Base-by-base conservation (phyloP, 1,140 invertebrate genomes). In the Rhopalosiphum padi region DNA sequence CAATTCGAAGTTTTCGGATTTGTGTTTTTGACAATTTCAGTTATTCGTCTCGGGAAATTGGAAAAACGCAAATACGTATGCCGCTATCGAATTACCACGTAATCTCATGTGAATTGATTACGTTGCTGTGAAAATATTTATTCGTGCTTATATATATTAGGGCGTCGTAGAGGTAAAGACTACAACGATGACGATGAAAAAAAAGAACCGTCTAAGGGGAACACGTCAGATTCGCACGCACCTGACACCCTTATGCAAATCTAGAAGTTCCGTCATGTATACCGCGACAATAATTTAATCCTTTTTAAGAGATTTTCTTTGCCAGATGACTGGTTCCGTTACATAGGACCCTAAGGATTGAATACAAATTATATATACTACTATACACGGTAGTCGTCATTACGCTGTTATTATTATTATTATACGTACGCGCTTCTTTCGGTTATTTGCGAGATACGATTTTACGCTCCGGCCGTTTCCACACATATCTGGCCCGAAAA, bases 161-260 rank as follows among this genome's bases (percentile, higher is more conserved):
- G 86, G 87, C 18, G 43, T 30, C 25, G 87, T 53, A 35, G 18
- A 87, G 46, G 87, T 53, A 48, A 88, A n/a, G 87, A 88, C 30
- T 25, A 55, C 55, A 25, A 30, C n/a, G 46, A 15, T 0, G 30
- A 88, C 35, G n/a, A 51, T 35, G 9, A 88, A 46, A 55, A 93
- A 55, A 41, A 83, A 85, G 23, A 85, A 83, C 11, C 6, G 35
- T 86, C 82, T 51, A 18, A 93, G 82, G 91, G 91, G 82, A 85
- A 93, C 91, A 86, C 91, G n/a, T 93, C 82, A 83, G 91, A 37
- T 85, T 41, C 82, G 89, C 91, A 23, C 48, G 91, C 91, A 93
- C 91, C 91, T 93, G 91, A 93, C 91, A 83, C 91, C 91, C 91
- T 93, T 93, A 93, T 93, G 91, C 82, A 93, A 93, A 93, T 93